Evolutionary conservation across 2,113 vertebrate species (phyloP).

Genomic region (Myrmecobius fasciatus): DNA sequence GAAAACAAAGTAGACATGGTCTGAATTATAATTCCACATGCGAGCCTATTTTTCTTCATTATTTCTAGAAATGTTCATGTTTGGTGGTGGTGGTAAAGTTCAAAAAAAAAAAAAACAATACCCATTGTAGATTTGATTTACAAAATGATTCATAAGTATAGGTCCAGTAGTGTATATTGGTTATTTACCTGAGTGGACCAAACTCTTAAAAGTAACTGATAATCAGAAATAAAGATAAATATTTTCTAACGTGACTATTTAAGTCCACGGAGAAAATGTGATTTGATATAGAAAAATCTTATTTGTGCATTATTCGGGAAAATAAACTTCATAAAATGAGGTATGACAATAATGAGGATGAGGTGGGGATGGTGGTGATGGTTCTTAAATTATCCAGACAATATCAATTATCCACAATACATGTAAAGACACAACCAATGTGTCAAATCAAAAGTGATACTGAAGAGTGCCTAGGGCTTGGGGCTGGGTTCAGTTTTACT

Average conservation of each 20-base stretch:
- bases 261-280: constrained; percentile 31
- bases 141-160: background rate
- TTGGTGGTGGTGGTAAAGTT: background rate
- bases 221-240: background rate
- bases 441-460: background rate
- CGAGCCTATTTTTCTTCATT: background rate
- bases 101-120: background rate
- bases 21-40: background rate
- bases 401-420: background rate
- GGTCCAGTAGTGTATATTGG: background rate
- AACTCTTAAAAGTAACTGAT: background rate
- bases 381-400: constrained; percentile 23
- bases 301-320: background rate
- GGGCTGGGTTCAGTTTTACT: constrained; percentile 15
- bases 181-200: background rate
- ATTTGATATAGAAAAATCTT: background rate
- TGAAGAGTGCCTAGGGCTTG: constrained; percentile 7
- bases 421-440: background rate
- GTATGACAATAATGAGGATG: background rate
- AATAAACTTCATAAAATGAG: background rate
- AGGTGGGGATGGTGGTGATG: background rate
- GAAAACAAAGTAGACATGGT: background rate
- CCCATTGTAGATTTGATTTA: background rate
- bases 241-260: background rate
- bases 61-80: background rate